Conservation (phyloP, 2,113 vertebrate genomes). For the Pterocles burchelli region DNA sequence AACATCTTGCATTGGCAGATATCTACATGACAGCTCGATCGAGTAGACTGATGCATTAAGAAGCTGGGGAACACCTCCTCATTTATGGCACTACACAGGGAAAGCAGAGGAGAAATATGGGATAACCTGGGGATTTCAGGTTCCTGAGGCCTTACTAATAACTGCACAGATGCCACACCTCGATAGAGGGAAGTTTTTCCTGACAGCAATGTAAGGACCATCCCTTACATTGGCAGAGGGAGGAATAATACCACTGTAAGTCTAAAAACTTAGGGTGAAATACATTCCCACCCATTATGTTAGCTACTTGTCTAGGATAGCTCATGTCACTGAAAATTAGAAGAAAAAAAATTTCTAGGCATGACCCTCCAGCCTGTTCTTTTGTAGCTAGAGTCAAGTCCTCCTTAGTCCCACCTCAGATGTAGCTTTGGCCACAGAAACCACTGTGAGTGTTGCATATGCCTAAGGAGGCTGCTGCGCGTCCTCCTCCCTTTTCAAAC, state of each 20-base stretch:
- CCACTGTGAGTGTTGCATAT: neutral
- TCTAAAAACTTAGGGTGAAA: neutral
- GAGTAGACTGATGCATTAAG: neutral
- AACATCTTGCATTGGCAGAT: neutral
- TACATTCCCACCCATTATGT: neutral
- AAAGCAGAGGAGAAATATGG: neutral
- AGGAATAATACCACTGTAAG: neutral
- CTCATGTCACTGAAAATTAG: neutral
- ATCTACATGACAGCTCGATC: fast-evolving
- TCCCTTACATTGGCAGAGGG: neutral
- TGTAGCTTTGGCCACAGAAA: neutral
- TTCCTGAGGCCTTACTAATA: neutral
- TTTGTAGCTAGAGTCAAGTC: neutral
- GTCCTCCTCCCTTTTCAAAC: neutral
- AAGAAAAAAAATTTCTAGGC: neutral
- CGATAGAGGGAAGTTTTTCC: neutral
- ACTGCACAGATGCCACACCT: neutral
- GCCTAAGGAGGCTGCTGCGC: neutral
- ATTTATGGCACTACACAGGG: neutral
- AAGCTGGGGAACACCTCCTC: neutral
- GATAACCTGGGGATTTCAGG: neutral
- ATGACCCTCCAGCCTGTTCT: neutral
- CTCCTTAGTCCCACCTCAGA: neutral
- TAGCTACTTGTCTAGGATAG: neutral
- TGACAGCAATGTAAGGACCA: neutral